These are phyloP conservation scores for Taphrorychus bicolor DNA, from an alignment of 2,888 invertebrate genomes.

Conservation along the genomic window DNA sequence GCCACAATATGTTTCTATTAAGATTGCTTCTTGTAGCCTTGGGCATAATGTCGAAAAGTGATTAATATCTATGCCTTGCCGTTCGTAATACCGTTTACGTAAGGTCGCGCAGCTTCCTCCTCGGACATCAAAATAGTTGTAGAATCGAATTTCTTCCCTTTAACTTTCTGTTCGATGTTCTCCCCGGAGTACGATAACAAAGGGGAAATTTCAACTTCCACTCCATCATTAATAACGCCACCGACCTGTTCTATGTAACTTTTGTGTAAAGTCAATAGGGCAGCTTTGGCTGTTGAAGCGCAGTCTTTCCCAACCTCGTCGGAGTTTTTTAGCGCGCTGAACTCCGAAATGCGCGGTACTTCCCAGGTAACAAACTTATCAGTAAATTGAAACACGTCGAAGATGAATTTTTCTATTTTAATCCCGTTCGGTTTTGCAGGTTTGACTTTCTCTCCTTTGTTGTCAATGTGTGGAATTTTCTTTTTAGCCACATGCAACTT, in stretches of 20 bases:
- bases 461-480: slow-evolving; percentile 89
- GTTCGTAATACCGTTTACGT: slow-evolving; percentile 14
- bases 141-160: slow-evolving; percentile 46
- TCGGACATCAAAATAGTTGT: slow-evolving; percentile 47
- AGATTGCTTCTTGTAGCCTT: not conserved
- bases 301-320: slow-evolving; percentile 90
- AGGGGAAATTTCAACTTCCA: slow-evolving; percentile 89
- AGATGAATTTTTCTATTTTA: slow-evolving; percentile 99
- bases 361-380: slow-evolving; percentile 93
- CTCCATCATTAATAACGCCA: slow-evolving; percentile 70
- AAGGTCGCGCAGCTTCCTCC: slow-evolving; percentile 39
- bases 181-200: slow-evolving; percentile 91
- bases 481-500: slow-evolving; percentile 96
- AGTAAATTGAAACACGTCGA: slow-evolving; percentile 96
- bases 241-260: slow-evolving; percentile 84
- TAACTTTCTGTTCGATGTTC: slow-evolving; percentile 65
- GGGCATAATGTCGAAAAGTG: slow-evolving; percentile 8
- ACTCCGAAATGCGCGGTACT: slow-evolving; percentile 89
- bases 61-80: slow-evolving; percentile 16
- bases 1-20: slow-evolving; percentile 2
- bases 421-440: slow-evolving; percentile 92
- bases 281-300: slow-evolving; percentile 83
- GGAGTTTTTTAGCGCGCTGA: slow-evolving; percentile 96
- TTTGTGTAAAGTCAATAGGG: slow-evolving; percentile 78
- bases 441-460: slow-evolving; percentile 71